Percentiles rank a stretch among this genome's conserved stretches.
Evolutionary conservation across 2,797 vertebrate species (phyloP).

Genomic region (Anableps anableps): DNA sequence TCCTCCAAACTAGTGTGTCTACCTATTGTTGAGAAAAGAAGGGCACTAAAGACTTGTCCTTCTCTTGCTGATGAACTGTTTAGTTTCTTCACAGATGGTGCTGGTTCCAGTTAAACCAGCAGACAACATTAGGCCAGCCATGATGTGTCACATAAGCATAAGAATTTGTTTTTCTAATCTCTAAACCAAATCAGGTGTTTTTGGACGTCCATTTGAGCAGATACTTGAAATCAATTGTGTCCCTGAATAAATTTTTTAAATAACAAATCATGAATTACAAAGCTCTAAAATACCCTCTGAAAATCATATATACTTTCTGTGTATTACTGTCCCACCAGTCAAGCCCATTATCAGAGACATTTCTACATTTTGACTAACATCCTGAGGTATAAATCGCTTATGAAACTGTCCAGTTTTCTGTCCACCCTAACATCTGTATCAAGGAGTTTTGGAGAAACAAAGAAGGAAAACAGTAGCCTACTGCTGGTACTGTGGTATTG

Average conservation of each 20-base stretch:
- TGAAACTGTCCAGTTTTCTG: background rate
- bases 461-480: background rate
- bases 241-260: background rate
- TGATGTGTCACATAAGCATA: background rate
- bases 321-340: too few relatives aligned
- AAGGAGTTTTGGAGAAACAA: background rate
- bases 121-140: background rate
- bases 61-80: background rate
- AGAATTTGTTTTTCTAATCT: background rate
- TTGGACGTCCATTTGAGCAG: background rate
- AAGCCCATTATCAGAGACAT: background rate
- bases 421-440: background rate
- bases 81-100: background rate
- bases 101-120: background rate
- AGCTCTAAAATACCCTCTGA: background rate
- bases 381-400: background rate
- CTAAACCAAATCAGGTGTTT: background rate
- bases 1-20: background rate
- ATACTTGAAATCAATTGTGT: background rate
- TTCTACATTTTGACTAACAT: background rate
- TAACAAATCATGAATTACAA: background rate
- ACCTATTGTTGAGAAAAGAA: background rate
- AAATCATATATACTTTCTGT: too few relatives aligned
- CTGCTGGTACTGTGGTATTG: too few relatives aligned
- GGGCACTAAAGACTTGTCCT: background rate